Evolutionary conservation across 2,888 invertebrate genomes (phyloP), one percentile per base, ranked within the genome.

Genomic region (Eupithecia subumbrata): DNA sequence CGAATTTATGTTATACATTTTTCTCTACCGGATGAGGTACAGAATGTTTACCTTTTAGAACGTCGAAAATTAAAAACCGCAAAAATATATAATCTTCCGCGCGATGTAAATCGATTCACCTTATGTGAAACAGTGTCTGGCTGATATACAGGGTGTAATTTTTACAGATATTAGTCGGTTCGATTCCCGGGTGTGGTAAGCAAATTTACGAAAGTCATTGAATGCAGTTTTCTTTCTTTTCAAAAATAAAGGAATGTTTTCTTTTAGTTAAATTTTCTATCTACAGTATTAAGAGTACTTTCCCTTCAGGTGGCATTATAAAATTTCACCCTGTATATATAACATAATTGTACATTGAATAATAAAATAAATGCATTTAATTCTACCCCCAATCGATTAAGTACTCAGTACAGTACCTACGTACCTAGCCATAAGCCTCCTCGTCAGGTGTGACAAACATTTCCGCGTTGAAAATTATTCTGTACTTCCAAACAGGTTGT

Each of bases 401-500:
- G 48, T 22, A 56, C 16, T 48, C n/a, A 12, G 56, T 56, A 4
- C 7, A 7, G 16, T 9, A n/a, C n/a, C n/a, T n/a, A n/a, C n/a
- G n/a, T n/a, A n/a, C n/a, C n/a, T n/a, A n/a, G n/a, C 22, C n/a
- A 37, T 2, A 0, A 52, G 48, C 52, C 5, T 12, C 5, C 25
- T 1, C 22, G 22, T 25, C 60, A 60, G 60, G 60, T 60, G 60
- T 60, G 60, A 25, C 60, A 60, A 60, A 60, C 14, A 25, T 60
- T 60, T 60, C 11, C 12, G 60, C 60, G 11, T 60, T 60, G 3
- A 12, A 60, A 14, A 60, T 60, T 25, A 25, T 25, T 60, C 25
- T 60, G 60, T 60, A 25, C 60, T 60, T 60, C 12, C 25, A 60
- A 60, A 56, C 56, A 56, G 56, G 56, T 56, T 56, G 56, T 56